These are phyloP conservation scores for Agrochola litura DNA, from an alignment of 2,888 invertebrate species.

Conservation along the genomic window DNA sequence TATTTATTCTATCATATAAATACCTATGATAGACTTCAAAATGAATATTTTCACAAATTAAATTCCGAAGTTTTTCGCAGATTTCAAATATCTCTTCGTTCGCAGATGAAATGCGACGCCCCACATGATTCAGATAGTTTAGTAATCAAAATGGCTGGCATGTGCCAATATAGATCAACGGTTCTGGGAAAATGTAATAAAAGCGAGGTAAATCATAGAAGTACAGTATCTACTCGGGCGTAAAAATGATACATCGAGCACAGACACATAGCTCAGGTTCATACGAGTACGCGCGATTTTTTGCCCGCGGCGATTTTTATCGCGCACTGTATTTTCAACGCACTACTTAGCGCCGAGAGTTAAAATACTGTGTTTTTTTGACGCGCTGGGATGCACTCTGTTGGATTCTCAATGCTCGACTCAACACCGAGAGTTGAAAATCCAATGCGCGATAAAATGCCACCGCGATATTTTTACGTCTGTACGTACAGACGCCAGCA, in stretches of 20 bases:
- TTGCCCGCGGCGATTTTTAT: no score
- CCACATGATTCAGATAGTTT: constrained; percentile 27
- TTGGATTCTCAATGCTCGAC: no score
- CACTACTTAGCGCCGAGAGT: no score
- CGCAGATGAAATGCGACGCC: constrained; percentile 18
- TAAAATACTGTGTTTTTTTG: no score
- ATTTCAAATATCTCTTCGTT: neutral
- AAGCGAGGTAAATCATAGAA: constrained; percentile 1
- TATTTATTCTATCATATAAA: neutral
- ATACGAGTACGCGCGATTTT: no score
- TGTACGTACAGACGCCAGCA: no score
- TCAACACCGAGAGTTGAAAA: no score
- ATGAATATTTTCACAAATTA: neutral
- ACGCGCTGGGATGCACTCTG: no score
- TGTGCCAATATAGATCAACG: constrained; percentile 4
- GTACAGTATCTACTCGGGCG: neutral
- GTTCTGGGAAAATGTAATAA: constrained; percentile 5
- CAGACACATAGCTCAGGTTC: no score
- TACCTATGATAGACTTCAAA: neutral
- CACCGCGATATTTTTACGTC: no score
- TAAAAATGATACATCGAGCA: neutral
- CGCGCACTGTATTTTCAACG: no score
- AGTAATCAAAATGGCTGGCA: constrained; percentile 32
- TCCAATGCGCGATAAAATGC: no score
- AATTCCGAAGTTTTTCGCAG: neutral